Evolutionary conservation across 1,140 invertebrate species (phyloP).

Genomic region (Lasaia peninsularis): DNA sequence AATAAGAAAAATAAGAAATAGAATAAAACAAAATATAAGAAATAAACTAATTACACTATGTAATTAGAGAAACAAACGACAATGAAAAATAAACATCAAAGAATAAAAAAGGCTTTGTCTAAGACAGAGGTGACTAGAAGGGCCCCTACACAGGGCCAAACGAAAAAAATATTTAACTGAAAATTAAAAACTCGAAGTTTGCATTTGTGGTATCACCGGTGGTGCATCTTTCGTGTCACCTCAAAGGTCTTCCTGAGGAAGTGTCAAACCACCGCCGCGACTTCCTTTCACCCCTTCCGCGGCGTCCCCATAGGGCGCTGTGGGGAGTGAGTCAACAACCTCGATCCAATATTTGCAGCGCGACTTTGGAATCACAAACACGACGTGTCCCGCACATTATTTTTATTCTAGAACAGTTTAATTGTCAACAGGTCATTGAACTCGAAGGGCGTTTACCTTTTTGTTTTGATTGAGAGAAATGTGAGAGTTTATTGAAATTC

Average conservation of each 20-base stretch:
- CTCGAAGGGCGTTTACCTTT: background rate
- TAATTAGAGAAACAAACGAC: too few species aligned
- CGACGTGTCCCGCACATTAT: conserved; percentile 5
- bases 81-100: too few species aligned
- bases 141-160: too few species aligned
- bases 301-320: conserved; percentile 34
- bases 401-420: background rate
- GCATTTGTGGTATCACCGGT: conserved; percentile 16
- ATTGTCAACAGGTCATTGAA: background rate
- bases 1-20: too few species aligned
- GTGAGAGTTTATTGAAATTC: background rate
- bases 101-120: too few species aligned
- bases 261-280: conserved; percentile 68
- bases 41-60: too few species aligned
- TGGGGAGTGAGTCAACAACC: conserved; percentile 55
- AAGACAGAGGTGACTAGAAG: too few species aligned
- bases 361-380: conserved; percentile 65
- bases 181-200: background rate
- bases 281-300: conserved; percentile 43
- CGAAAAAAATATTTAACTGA: background rate
- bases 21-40: too few species aligned
- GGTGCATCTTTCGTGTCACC: conserved; percentile 49
- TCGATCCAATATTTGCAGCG: conserved; percentile 52
- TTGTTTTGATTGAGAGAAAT: background rate
- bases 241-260: conserved; percentile 74